These are phyloP conservation scores for Pseudolycoriella hygida DNA, from an alignment of 2,888 invertebrate genomes.

Conservation along the genomic window DNA sequence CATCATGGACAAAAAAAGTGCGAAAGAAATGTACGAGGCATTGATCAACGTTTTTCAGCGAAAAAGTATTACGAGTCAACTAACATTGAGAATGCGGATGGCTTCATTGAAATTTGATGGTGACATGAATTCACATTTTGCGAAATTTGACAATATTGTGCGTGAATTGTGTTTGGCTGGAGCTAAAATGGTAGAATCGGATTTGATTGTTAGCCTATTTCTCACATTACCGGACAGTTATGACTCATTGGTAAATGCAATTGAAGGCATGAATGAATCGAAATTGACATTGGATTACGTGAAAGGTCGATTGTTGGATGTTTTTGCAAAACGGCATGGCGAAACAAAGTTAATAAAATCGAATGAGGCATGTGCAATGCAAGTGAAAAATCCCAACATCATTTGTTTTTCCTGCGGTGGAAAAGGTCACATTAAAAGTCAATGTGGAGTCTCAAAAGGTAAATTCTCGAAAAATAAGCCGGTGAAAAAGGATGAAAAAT, in stretches of 20 bases:
- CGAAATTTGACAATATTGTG: neutral
- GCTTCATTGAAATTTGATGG: neutral
- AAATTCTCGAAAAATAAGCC: too few relatives aligned
- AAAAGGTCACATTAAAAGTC: too few relatives aligned
- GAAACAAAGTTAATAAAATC: too few relatives aligned
- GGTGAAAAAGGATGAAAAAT: too few relatives aligned
- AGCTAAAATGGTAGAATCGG: neutral
- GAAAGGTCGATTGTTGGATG: too few relatives aligned
- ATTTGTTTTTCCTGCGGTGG: too few relatives aligned
- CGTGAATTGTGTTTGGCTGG: neutral
- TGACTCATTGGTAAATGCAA: neutral
- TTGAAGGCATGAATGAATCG: neutral
- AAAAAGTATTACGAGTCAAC: neutral
- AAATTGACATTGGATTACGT: too few relatives aligned
- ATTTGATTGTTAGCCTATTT: neutral
- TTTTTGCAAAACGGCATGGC: too few relatives aligned
- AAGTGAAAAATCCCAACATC: too few relatives aligned
- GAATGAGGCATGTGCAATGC: too few relatives aligned
- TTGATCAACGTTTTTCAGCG: neutral
- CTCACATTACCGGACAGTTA: neutral
- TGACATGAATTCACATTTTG: neutral
- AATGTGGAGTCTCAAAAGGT: too few relatives aligned
- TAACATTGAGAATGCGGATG: neutral
- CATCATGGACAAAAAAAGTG: slow-evolving; percentile 1
- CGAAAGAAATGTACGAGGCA: too few relatives aligned